A percentile compares a stretch with the other conserved stretches of the same genome.
These are phyloP conservation scores for Micromussa lordhowensis DNA, from an alignment of 92 coral and sea anemone genomes.

Conservation along the genomic window DNA sequence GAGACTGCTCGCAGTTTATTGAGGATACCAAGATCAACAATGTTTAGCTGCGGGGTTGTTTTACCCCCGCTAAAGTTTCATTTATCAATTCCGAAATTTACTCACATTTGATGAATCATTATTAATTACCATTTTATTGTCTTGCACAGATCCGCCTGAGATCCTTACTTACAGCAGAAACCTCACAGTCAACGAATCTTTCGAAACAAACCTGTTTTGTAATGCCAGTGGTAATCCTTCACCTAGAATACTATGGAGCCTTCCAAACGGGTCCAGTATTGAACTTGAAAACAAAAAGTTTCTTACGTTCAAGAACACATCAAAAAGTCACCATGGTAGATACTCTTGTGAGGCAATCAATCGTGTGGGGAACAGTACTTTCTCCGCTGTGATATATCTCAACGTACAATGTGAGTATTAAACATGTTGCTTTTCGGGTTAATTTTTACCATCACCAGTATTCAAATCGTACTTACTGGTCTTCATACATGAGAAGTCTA, in stretches of 20 bases:
- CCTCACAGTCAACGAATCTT: constrained; percentile 17
- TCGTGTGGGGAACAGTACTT: neutral
- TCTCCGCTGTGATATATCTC: constrained; percentile 4
- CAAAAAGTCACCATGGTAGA: constrained; percentile 31
- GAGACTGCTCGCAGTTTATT: too few relatives aligned
- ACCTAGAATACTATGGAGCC: constrained; percentile 19
- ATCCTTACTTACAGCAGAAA: neutral
- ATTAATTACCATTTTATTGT: neutral
- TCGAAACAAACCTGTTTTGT: constrained; percentile 13
- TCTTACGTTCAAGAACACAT: neutral
- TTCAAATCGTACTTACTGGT: too few relatives aligned
- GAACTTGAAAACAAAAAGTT: neutral
- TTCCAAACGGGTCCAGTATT: constrained; percentile 15
- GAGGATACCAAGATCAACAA: too few relatives aligned
- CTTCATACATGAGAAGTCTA: too few relatives aligned
- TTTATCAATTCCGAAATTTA: too few relatives aligned
- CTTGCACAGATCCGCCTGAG: constrained; percentile 48
- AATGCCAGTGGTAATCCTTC: constrained; percentile 48
- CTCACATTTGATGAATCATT: neutral
- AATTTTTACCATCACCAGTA: neutral
- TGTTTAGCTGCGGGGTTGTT: too few relatives aligned
- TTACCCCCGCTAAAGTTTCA: too few relatives aligned
- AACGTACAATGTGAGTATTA: constrained; percentile 61
- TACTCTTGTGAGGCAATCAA: constrained; percentile 52
- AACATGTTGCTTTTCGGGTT: neutral